phyloP scores from a whole-genome alignment of 1,140 invertebrate species.

The Ladona fulva region DNA sequence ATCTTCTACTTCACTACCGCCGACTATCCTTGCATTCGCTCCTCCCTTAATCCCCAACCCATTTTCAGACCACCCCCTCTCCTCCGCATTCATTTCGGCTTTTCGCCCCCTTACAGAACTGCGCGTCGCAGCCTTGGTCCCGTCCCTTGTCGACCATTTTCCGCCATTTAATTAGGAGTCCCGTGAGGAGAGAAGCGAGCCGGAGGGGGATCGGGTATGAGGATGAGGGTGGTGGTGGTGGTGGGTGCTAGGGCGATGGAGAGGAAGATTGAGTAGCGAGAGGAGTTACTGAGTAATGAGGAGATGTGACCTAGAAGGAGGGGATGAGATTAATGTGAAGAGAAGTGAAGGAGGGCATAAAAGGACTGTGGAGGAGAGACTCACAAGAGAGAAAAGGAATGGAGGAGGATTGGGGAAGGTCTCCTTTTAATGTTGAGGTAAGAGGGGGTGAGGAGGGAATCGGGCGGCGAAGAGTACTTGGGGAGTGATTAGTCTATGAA shows the following conservation, averaged over 20 bases:
- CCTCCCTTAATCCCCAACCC: not conserved
- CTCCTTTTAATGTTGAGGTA: not conserved
- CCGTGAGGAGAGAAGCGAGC: not conserved
- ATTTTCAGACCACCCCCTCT: not conserved
- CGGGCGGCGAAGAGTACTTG: not conserved
- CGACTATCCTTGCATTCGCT: not conserved
- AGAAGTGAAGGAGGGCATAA: not conserved
- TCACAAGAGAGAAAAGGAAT: not conserved
- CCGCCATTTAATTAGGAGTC: slow-evolving; percentile 8
- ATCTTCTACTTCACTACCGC: not conserved
- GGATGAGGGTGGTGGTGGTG: not conserved
- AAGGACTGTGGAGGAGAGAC: not conserved
- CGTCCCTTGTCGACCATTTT: not conserved
- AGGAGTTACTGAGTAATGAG: no score
- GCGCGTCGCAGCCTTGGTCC: not conserved
- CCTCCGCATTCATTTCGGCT: not conserved
- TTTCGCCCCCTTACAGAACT: not conserved
- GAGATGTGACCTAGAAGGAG: no score
- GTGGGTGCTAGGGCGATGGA: not conserved
- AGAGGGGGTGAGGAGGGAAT: not conserved
- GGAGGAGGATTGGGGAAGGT: not conserved
- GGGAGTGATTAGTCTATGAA: not conserved
- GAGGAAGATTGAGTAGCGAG: not conserved
- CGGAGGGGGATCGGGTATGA: not conserved
- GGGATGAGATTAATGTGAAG: no score